Conservation (phyloP, 1,140 invertebrate genomes). For the Drosophila trapezifrons region DNA sequence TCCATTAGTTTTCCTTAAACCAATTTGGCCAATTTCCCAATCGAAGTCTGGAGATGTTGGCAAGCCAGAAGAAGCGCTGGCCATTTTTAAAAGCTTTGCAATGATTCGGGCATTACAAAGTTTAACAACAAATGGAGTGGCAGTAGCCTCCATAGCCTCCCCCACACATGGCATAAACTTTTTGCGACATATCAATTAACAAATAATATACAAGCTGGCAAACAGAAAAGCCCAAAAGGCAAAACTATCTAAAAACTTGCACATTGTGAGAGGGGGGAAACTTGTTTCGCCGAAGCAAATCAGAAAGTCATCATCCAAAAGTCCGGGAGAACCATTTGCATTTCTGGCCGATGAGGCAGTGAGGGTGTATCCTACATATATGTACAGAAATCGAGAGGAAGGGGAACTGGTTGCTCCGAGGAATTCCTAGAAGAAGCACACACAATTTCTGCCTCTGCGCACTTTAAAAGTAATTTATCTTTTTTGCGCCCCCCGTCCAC, state of each 20-base stretch:
- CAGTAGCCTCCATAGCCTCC: not conserved
- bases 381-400: not conserved
- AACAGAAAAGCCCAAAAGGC: conserved; percentile 64
- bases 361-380: conserved; percentile 10
- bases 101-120: conserved; percentile 65
- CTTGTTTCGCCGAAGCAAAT: conserved; percentile 74
- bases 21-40: conserved; percentile 1
- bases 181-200: conserved; percentile 79
- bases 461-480: conserved; percentile 82
- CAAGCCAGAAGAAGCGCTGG: not conserved
- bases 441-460: conserved; percentile 46
- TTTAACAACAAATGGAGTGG: conserved; percentile 39
- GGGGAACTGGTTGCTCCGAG: not conserved
- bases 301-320: conserved; percentile 77
- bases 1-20: conserved; percentile 12
- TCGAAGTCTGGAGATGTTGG: not conserved
- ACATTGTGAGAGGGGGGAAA: conserved; percentile 34
- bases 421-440: conserved; percentile 1
- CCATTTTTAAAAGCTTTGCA: conserved; percentile 34
- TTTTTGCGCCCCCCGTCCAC: conserved; percentile 49
- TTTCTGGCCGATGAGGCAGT: conserved; percentile 58
- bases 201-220: conserved; percentile 77
- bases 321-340: conserved; percentile 59
- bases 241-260: conserved; percentile 52
- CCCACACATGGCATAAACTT: conserved; percentile 44